Conservation (phyloP, 1,140 invertebrate species). For the Psix sp. region DNA sequence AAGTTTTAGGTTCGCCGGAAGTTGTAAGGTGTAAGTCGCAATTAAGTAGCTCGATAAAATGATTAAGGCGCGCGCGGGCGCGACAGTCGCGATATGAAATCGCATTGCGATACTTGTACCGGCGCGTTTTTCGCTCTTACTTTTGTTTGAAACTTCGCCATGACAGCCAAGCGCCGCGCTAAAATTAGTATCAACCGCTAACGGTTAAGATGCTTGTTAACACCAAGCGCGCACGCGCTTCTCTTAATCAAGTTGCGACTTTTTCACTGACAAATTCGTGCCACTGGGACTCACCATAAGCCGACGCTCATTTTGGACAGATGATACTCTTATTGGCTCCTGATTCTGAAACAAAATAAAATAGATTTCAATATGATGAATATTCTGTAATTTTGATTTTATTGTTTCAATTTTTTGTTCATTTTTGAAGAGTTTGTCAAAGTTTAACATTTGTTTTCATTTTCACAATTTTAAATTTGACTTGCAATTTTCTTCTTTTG, state of each 20-base stretch:
- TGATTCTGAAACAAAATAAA: constrained; percentile 62
- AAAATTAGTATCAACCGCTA: constrained; percentile 40
- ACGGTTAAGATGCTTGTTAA: constrained; percentile 42
- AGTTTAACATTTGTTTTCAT: too few species aligned
- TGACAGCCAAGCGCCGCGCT: constrained; percentile 42
- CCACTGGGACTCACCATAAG: constrained; percentile 69
- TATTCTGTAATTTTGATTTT: not conserved
- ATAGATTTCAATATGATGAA: not conserved
- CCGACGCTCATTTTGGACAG: constrained; percentile 64
- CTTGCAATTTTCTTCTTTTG: too few species aligned
- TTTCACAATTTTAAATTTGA: too few species aligned
- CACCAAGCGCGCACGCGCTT: constrained; percentile 15
- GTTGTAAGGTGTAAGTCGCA: too few species aligned
- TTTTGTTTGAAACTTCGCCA: constrained; percentile 39
- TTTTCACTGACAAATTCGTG: not conserved
- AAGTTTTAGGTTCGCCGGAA: too few species aligned
- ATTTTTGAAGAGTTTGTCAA: not conserved
- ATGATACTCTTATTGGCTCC: constrained; percentile 27
- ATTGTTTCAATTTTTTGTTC: not conserved
- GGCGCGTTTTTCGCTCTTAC: constrained; percentile 18
- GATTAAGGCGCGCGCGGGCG: too few species aligned
- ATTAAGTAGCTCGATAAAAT: too few species aligned
- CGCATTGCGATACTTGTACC: constrained; percentile 9
- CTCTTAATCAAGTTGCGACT: constrained; percentile 19
- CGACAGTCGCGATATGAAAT: constrained; percentile 26